Evolutionary conservation across 2,113 vertebrate species (phyloP).

Genomic region (Osmerus eperlanus): DNA sequence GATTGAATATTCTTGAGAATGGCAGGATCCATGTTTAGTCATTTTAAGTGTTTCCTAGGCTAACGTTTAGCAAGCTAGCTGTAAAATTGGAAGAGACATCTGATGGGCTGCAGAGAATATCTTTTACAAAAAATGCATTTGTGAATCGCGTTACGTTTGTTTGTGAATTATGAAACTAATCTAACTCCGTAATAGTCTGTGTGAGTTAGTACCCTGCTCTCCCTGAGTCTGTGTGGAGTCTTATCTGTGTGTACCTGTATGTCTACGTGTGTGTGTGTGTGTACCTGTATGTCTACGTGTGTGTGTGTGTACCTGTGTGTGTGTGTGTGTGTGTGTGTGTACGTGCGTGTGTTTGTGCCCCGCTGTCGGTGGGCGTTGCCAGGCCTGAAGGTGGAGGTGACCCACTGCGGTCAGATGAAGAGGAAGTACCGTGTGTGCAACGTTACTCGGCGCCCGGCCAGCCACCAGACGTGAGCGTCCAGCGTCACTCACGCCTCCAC

Average conservation of each 20-base stretch:
- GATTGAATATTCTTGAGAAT: too few relatives aligned
- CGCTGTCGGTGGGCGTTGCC: constrained; percentile 15
- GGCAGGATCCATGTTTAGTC: too few relatives aligned
- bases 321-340: constrained; percentile 3
- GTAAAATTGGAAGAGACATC: too few relatives aligned
- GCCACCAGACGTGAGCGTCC: constrained; percentile 90
- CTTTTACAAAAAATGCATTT: too few relatives aligned
- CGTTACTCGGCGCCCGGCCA: constrained; percentile 93
- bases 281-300: constrained; percentile 7
- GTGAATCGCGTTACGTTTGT: too few relatives aligned
- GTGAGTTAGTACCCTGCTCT: background rate
- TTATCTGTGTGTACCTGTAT: background rate
- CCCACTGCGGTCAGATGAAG: constrained; percentile 98
- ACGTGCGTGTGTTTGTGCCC: constrained; percentile 11
- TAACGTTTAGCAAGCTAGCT: too few relatives aligned
- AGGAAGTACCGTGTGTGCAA: constrained; percentile 98
- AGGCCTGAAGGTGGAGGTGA: constrained; percentile 99
- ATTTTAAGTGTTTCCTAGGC: too few relatives aligned
- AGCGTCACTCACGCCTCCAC: too few relatives aligned
- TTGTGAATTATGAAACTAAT: too few relatives aligned
- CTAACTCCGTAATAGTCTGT: too few relatives aligned
- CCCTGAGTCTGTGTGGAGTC: background rate
- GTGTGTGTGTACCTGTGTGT: constrained; percentile 10
- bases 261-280: constrained; percentile 7
- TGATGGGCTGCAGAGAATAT: too few relatives aligned